A percentile compares a stretch with the other conserved stretches of the same genome.
Evolutionary conservation across 2,797 vertebrate genomes (phyloP).

Genomic region (Cyclura pinguis): DNA sequence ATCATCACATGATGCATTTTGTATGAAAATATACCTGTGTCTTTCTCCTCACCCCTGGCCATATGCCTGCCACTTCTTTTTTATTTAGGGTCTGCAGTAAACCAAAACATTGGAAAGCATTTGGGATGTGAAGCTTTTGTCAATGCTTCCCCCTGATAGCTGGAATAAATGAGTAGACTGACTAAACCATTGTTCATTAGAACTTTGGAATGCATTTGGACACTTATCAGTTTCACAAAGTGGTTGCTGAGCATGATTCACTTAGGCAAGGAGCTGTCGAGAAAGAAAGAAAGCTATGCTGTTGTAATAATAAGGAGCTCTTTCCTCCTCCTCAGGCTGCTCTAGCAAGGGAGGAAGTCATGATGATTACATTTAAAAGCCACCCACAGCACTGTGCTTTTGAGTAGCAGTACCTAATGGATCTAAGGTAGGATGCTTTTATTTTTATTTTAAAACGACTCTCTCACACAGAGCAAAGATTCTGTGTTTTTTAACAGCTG

Average conservation of each 20-base stretch:
- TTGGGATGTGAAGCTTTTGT: slow-evolving; percentile 76
- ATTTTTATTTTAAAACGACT: background rate
- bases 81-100: slow-evolving; percentile 41
- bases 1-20: slow-evolving; percentile 51
- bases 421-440: background rate
- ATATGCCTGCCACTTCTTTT: slow-evolving; percentile 21
- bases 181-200: slow-evolving; percentile 75
- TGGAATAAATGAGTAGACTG: slow-evolving; percentile 81
- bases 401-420: background rate
- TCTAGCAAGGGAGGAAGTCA: slow-evolving; percentile 30
- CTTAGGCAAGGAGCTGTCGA: slow-evolving; percentile 57
- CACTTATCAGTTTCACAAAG: slow-evolving; percentile 69
- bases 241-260: slow-evolving; percentile 69
- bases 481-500: background rate
- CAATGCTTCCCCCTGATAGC: slow-evolving; percentile 79
- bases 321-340: background rate
- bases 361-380: slow-evolving; percentile 42
- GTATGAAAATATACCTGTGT: slow-evolving; percentile 66
- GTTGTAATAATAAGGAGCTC: slow-evolving; percentile 48
- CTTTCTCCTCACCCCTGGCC: too few relatives aligned
- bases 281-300: slow-evolving; percentile 39
- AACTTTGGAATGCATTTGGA: slow-evolving; percentile 79
- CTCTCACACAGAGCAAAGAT: background rate
- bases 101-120: slow-evolving; percentile 67
- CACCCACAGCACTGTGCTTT: slow-evolving; percentile 22